A percentile compares a stretch with the other conserved stretches of the same genome.
Evolutionary conservation across 1,140 invertebrate species (phyloP).

Genomic region (Pogonognathellus flavescens): DNA sequence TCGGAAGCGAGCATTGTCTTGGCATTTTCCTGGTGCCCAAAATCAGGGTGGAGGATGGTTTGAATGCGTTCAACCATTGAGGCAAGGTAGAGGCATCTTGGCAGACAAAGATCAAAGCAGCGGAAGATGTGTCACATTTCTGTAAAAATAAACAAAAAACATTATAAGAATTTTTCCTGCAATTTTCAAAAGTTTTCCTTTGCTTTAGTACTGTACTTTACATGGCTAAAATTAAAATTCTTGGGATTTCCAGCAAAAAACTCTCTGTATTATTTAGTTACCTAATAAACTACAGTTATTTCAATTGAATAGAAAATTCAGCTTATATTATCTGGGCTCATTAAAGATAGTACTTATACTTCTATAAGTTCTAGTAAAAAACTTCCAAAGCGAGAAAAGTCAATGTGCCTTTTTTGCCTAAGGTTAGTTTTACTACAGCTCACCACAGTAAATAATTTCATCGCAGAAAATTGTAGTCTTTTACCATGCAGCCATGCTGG

Average conservation of each 20-base stretch:
- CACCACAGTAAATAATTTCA: not conserved
- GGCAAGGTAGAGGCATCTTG: constrained; percentile 57
- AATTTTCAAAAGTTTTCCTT: not conserved
- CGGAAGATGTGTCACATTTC: constrained; percentile 66
- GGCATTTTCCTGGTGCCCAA: constrained; percentile 61
- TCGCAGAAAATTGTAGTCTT: no score
- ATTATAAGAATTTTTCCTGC: not conserved
- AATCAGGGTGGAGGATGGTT: constrained; percentile 7
- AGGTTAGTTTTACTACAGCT: not conserved
- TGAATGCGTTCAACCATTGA: constrained; percentile 61
- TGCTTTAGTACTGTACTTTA: not conserved
- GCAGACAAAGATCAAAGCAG: constrained; percentile 64
- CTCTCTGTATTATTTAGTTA: no score
- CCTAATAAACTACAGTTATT: no score
- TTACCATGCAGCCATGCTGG: no score
- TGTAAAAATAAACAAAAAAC: constrained; percentile 61
- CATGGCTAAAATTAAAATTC: no score
- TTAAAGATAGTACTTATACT: not conserved
- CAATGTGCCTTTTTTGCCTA: constrained; percentile 29
- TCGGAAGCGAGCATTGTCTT: constrained; percentile 62
- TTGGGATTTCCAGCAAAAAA: no score
- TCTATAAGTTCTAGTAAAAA: no score
- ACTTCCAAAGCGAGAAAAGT: no score
- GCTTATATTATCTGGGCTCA: no score
- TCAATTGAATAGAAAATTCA: no score